Evolutionary conservation across 2,113 vertebrate species (phyloP).

Genomic region (Isichthys henryi): DNA sequence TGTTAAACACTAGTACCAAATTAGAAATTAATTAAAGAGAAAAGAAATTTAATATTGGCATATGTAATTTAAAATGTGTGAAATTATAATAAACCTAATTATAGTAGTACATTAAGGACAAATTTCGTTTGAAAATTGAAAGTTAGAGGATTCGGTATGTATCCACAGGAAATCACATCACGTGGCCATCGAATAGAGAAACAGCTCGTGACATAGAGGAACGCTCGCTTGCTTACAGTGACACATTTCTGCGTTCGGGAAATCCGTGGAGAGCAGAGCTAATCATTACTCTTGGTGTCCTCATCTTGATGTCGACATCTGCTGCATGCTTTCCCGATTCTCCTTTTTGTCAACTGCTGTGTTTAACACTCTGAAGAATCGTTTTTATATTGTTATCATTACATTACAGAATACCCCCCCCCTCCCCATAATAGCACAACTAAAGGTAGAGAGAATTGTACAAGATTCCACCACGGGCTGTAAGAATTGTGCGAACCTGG

Average conservation of each 20-base stretch:
- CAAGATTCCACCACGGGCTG: background rate
- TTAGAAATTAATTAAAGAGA: constrained; percentile 9
- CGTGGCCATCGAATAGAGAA: background rate
- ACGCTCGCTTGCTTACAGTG: background rate
- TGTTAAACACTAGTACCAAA: constrained; percentile 7
- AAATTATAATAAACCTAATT: constrained; percentile 5
- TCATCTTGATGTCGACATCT: background rate
- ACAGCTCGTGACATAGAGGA: background rate
- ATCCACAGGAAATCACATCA: background rate
- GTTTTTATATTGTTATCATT: background rate
- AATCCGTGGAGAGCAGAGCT: background rate
- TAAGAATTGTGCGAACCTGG: background rate
- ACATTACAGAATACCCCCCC: background rate
- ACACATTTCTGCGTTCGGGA: background rate
- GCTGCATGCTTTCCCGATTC: background rate
- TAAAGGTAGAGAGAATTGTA: background rate
- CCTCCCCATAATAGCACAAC: background rate
- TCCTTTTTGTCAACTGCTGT: background rate
- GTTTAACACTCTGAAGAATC: background rate
- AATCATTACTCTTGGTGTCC: background rate
- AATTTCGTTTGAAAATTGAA: background rate
- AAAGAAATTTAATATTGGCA: background rate
- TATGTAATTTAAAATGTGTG: constrained; percentile 9
- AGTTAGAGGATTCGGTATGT: background rate
- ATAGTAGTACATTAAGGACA: background rate